phyloP scores from a whole-genome alignment of 1,140 invertebrate genomes.

The Eueides isabella region DNA sequence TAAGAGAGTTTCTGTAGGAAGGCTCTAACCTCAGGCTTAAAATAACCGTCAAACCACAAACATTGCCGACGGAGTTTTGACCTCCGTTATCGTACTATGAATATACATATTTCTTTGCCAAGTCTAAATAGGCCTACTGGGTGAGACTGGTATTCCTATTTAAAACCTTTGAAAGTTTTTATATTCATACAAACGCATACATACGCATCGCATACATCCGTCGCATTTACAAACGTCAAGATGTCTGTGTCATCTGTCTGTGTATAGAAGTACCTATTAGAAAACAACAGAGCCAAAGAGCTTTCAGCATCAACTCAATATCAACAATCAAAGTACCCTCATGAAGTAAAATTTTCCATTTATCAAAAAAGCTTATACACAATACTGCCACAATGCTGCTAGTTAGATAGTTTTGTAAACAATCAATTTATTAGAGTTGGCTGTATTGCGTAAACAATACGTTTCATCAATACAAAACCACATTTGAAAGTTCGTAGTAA shows the following conservation, averaged over 20 bases:
- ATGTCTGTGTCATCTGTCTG: too few relatives aligned
- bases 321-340: background rate
- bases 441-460: conserved; percentile 1
- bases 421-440: background rate
- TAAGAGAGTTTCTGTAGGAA: background rate
- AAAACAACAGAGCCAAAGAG: background rate
- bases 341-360: background rate
- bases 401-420: background rate
- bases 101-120: background rate
- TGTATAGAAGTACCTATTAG: too few relatives aligned
- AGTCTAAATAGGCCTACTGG: background rate
- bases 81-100: background rate
- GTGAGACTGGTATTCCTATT: background rate
- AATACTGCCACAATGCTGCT: background rate
- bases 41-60: background rate
- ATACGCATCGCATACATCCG: too few relatives aligned
- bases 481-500: background rate
- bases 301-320: background rate
- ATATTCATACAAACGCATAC: background rate
- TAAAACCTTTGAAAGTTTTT: background rate
- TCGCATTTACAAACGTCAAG: too few relatives aligned
- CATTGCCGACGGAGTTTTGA: background rate
- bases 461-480: background rate
- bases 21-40: background rate
- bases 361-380: background rate